Conservation (phyloP, 1,140 invertebrate genomes). For the Atopsyche davidsoni region DNA sequence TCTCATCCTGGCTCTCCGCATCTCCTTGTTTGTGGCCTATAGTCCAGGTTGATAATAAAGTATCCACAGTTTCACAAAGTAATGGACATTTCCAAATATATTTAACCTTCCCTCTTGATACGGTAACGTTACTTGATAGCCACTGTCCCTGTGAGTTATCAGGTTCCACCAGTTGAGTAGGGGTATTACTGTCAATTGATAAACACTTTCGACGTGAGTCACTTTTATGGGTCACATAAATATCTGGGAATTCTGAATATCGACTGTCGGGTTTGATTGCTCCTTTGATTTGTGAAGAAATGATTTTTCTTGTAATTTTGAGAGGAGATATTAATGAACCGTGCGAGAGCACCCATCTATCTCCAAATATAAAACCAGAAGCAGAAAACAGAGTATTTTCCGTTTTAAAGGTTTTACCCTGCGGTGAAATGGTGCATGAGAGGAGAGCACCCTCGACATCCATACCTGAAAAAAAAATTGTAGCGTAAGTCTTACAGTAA, state of each 20-base stretch:
- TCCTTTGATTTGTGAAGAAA: neutral
- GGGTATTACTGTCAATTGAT: neutral
- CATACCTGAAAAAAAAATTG: too few relatives aligned
- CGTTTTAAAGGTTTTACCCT: too few relatives aligned
- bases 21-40: slow-evolving; percentile 41
- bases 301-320: slow-evolving; percentile 29
- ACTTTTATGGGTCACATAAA: slow-evolving; percentile 14
- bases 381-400: slow-evolving; percentile 35
- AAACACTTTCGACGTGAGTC: neutral
- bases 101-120: slow-evolving; percentile 32
- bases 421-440: slow-evolving; percentile 38
- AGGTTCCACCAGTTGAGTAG: too few relatives aligned
- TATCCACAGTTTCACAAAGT: slow-evolving; percentile 43
- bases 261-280: neutral
- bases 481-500: too few relatives aligned
- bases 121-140: slow-evolving; percentile 5
- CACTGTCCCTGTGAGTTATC: neutral
- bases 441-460: slow-evolving; percentile 41
- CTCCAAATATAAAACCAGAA: slow-evolving; percentile 48
- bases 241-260: slow-evolving; percentile 10
- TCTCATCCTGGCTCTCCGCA: slow-evolving; percentile 35
- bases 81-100: slow-evolving; percentile 50
- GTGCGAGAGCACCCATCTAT: slow-evolving; percentile 50
- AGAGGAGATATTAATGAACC: slow-evolving; percentile 46
- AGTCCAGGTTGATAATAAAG: slow-evolving; percentile 46